A percentile compares a stretch with the other conserved stretches of the same genome.
Conservation (phyloP, 2,888 invertebrate genomes). For the Aphodius sticticus region DNA sequence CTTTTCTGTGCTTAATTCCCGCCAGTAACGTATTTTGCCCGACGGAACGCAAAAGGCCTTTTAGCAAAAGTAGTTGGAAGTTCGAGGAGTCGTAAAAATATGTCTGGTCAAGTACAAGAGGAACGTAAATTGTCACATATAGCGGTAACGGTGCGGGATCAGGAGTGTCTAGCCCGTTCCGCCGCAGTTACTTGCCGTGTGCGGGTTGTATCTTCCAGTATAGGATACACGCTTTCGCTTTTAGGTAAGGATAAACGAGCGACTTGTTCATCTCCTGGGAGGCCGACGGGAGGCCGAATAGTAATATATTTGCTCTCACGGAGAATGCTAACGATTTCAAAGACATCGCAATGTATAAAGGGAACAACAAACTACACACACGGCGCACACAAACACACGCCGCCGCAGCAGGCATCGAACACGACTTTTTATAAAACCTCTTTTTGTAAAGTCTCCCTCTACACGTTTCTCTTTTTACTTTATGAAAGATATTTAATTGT, state of each 20-base stretch:
- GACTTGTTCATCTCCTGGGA: conserved; percentile 50
- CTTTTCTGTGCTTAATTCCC: neutral
- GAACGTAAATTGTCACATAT: conserved; percentile 23
- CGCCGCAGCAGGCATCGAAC: neutral
- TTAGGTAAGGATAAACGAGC: conserved; percentile 53
- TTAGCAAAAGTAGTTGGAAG: conserved; percentile 20
- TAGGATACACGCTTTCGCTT: conserved; percentile 53
- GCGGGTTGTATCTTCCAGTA: conserved; percentile 24
- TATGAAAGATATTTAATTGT: conserved; percentile 8
- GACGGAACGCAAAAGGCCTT: conserved; percentile 20
- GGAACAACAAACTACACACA: conserved; percentile 9
- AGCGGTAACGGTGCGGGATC: conserved; percentile 8
- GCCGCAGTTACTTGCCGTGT: neutral
- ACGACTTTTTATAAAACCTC: conserved; percentile 10
- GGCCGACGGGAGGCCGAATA: conserved; percentile 38
- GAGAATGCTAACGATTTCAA: conserved; percentile 22
- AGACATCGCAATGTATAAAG: conserved; percentile 16
- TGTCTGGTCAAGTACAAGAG: conserved; percentile 23
- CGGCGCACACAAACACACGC: neutral
- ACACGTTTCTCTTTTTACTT: conserved; percentile 4
- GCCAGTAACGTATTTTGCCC: neutral
- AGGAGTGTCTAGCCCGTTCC: conserved; percentile 7
- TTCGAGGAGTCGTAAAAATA: conserved; percentile 23
- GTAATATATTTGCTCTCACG: conserved; percentile 22
- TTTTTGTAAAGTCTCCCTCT: neutral